Base-by-base conservation (phyloP, 2,113 vertebrate species). In the Nanorana parkeri region DNA sequence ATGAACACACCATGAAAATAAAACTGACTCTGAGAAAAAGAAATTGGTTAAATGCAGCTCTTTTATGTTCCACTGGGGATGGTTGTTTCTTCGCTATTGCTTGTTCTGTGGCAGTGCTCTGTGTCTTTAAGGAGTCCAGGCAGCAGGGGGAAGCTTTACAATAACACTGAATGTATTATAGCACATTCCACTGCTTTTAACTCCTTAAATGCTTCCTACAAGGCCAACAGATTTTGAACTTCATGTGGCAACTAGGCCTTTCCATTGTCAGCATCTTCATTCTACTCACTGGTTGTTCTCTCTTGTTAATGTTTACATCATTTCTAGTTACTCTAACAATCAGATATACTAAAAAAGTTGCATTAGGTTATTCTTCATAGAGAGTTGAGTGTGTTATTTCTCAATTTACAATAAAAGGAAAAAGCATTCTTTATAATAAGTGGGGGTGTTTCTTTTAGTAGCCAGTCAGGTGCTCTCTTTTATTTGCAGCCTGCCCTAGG, bases 21-120 rank as follows among this genome's bases (percentile, higher is more conserved):
- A 69, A 24, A 55, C 24, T 28, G 28, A 4, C 55, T 21, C 16
- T 24, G 28, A 32, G 21, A 20, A 15, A 72, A 29, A 72, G 19
- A 60, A 75, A 75, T 23, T 17, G 72, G 20, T 58, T 69, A 74
- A 74, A 73, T 36, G 28, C 26, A 36, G 28, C 41, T 75, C 58
- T 55, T 73, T 54, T 71, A 71, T 41, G 29, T 58, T 61, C 23
- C 26, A 21, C 19, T 17, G 52, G 69, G 51, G 16, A 55, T 17
- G 6, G 28, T 60, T 60, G 32, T n/a, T 20, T 26, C 7, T 21
- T 32, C 29, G 41, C n/a, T n/a, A n/a, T 32, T 16, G 3, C 26
- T 58, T 58, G 71, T 17, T 10, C 36, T 23, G 24, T 55, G 52
- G 28, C 28, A 36, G 20, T 24, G 2, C 41, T 60, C 29, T 60